These are phyloP conservation scores for Caenorhabditis virilis DNA, from an alignment of 2,888 invertebrate genomes.

Conservation along the genomic window DNA sequence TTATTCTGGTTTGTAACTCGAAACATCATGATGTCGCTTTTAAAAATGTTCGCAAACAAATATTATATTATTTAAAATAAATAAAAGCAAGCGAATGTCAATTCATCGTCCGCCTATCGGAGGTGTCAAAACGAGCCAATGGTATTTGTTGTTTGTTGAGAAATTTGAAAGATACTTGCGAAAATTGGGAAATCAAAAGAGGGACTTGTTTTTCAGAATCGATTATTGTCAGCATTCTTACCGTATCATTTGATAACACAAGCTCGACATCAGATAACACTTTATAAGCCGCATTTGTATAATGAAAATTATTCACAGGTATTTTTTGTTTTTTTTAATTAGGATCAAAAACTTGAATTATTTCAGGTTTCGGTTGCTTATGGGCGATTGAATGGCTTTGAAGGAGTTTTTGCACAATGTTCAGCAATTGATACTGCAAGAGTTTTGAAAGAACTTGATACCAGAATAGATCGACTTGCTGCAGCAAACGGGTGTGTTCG, in stretches of 20 bases:
- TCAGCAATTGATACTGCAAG: constrained; percentile 61
- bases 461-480: constrained; percentile 35
- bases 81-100: too few species aligned
- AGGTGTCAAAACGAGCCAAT: too few species aligned
- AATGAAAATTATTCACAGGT: constrained; percentile 58
- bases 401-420: constrained; percentile 58
- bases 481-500: constrained; percentile 37
- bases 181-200: too few species aligned
- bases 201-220: constrained; percentile 54
- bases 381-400: constrained; percentile 59
- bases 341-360: not conserved
- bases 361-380: constrained; percentile 60
- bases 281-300: constrained; percentile 56
- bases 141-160: too few species aligned
- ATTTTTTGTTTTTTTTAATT: too few species aligned
- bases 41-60: too few species aligned
- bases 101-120: too few species aligned
- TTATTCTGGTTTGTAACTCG: too few species aligned
- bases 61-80: too few species aligned
- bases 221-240: constrained; percentile 56
- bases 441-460: constrained; percentile 58
- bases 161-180: too few species aligned
- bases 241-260: constrained; percentile 59
- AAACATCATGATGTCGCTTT: too few species aligned
- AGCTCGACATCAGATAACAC: constrained; percentile 60